Evolutionary conservation across 2,113 vertebrate species (phyloP), one percentile per base, ranked within the genome.

Genomic region (Dasypus novemcinctus): DNA sequence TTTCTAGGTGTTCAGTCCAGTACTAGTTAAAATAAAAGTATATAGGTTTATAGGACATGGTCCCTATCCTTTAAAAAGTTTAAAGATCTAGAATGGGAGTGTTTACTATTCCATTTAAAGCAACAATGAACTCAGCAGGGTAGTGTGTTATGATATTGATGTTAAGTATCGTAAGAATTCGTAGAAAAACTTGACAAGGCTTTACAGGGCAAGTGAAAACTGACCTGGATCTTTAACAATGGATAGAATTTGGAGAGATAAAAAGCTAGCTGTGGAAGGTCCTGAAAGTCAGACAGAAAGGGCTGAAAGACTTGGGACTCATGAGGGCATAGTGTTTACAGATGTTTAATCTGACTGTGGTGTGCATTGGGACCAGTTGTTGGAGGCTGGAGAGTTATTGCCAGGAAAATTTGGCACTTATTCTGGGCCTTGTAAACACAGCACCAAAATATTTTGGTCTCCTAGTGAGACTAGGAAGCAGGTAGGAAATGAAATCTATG

Each of bases 401-500:
- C 46, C 31, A 84, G 63, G 69, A 38, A 87, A 66, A 81, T 14
- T 12, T 78, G 69, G 61, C 59, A 87, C 83, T 88, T 95, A 63
- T 94, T 63, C 29, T 79, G 74, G 68, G 31, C 49, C 66, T 85
- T n/a, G 71, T 31, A 54, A 64, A 87, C 49, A 59, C 46, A 83
- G 59, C 76, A 78, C 49, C 76, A 95, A 83, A 87, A 41, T 46
- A 90, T 14, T 27, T 29, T 91, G 86, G 54, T 71, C 52, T 49
- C 66, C 63, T 74, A 71, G 79, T 18, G 33, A 92, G 84, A 72
- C 46, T 71, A 86, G n/a, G 25, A 80, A 82, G 87, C 23, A 83
- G 38, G 54, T 43, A 87, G 46, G 46, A 72, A 94, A 90, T 83
- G 71, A 57, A 86, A 95, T 69, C 54, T 80, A n/a, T 90, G 66